Evolutionary conservation across 2,888 invertebrate genomes (phyloP).

Genomic region (Diadegma fenestrale): DNA sequence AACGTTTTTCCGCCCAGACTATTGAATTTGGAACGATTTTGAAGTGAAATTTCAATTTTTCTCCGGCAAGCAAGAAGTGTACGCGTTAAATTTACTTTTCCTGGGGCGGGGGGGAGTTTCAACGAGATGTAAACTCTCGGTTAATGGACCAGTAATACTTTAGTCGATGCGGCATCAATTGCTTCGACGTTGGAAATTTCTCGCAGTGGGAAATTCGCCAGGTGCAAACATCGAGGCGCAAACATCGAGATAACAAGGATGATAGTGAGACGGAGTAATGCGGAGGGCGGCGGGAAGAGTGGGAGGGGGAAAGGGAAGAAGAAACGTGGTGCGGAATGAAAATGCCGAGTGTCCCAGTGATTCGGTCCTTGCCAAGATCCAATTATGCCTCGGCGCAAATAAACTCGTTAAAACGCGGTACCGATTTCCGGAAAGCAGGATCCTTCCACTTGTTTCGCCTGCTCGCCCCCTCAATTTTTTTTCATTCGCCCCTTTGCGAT

Average conservation of each 20-base stretch:
- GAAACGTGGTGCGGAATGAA: conserved; percentile 24
- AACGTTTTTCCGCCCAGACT: not conserved
- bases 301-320: not conserved
- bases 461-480: conserved; percentile 7
- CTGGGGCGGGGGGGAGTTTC: not conserved
- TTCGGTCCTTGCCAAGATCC: conserved; percentile 63
- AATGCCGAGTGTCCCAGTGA: conserved; percentile 43
- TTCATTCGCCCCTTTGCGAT: not conserved
- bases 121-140: not conserved
- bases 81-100: not conserved
- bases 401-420: conserved; percentile 70
- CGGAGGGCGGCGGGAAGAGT: not conserved
- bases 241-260: conserved; percentile 55
- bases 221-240: conserved; percentile 40
- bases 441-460: not conserved
- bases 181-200: conserved; percentile 38
- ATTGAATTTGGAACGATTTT: not conserved
- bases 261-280: conserved; percentile 8
- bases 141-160: conserved; percentile 10
- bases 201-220: conserved; percentile 50
- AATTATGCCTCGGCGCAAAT: conserved; percentile 70
- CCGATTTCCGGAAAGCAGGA: conserved; percentile 25
- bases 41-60: not conserved
- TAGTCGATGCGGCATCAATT: conserved; percentile 37
- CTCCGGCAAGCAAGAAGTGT: not conserved